These are phyloP conservation scores for Falco concolor DNA, from an alignment of 2,797 vertebrate species.

Conservation along the genomic window DNA sequence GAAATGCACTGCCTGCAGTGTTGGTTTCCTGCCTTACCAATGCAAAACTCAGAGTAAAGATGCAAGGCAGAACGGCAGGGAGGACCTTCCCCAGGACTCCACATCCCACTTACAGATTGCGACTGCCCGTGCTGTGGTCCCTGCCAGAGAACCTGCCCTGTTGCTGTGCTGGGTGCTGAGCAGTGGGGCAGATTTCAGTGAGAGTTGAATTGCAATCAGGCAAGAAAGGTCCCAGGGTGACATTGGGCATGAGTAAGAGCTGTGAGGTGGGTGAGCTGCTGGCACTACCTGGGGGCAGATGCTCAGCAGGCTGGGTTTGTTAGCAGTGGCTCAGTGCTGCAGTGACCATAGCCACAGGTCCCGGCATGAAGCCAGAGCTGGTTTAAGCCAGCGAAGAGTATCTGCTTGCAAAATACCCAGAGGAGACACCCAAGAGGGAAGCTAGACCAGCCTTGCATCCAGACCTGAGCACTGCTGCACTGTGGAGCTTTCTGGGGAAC, in stretches of 20 bases:
- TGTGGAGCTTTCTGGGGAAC: background rate
- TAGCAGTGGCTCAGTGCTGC: background rate
- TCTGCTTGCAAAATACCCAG: background rate
- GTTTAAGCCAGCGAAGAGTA: background rate
- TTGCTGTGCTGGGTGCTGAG: background rate
- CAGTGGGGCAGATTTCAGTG: background rate
- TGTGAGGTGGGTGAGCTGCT: background rate
- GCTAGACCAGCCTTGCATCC: background rate
- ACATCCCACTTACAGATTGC: fast-evolving
- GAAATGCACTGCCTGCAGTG: background rate
- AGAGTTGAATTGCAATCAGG: background rate
- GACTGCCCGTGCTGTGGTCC: fast-evolving
- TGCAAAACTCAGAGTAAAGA: background rate
- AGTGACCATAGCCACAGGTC: background rate
- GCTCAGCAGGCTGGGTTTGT: background rate
- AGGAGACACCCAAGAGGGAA: background rate
- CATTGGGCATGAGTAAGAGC: background rate
- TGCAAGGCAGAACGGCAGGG: background rate
- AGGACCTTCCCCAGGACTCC: background rate
- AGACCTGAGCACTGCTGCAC: background rate
- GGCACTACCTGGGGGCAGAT: background rate
- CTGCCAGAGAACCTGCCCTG: fast-evolving
- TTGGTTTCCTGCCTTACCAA: background rate
- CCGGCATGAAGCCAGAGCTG: background rate
- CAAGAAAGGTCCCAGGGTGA: background rate